Conservation (phyloP, 2,113 vertebrate species). For the Atherinomorus stipes region DNA sequence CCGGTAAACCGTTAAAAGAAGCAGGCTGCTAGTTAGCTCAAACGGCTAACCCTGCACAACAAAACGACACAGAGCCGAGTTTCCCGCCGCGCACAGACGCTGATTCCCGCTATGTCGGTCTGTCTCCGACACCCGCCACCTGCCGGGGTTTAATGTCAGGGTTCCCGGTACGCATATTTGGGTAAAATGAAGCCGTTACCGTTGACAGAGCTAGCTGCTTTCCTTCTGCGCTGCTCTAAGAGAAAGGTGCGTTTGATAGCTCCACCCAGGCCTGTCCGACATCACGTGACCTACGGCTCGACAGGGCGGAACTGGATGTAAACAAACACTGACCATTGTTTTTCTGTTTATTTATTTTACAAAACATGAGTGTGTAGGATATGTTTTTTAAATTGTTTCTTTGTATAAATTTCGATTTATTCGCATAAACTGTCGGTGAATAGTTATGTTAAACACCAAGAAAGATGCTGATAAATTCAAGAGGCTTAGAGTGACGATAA, state of each 20-base stretch:
- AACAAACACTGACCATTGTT: not conserved
- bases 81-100: constrained; percentile 14
- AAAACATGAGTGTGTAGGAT: too few species aligned
- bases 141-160: not conserved
- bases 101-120: not conserved
- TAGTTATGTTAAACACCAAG: too few species aligned
- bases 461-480: too few species aligned
- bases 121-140: not conserved
- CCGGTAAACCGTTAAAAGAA: not conserved
- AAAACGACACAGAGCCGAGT: constrained; percentile 2
- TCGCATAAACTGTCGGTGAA: too few species aligned
- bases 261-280: accelerated
- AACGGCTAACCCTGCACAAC: constrained; percentile 40
- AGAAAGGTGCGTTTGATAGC: constrained; percentile 36
- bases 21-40: constrained; percentile 26
- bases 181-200: not conserved
- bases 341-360: not conserved
- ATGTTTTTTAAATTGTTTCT: too few species aligned
- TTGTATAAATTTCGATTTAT: too few species aligned
- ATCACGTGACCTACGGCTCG: constrained; percentile 26
- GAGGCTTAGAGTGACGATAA: too few species aligned
- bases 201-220: constrained; percentile 5
- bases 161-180: not conserved
- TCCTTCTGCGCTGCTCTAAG: constrained; percentile 22
- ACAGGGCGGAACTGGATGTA: constrained; percentile 16